Base-by-base conservation (phyloP, 2,888 invertebrate species). In the Gnatocerus cornutus region DNA sequence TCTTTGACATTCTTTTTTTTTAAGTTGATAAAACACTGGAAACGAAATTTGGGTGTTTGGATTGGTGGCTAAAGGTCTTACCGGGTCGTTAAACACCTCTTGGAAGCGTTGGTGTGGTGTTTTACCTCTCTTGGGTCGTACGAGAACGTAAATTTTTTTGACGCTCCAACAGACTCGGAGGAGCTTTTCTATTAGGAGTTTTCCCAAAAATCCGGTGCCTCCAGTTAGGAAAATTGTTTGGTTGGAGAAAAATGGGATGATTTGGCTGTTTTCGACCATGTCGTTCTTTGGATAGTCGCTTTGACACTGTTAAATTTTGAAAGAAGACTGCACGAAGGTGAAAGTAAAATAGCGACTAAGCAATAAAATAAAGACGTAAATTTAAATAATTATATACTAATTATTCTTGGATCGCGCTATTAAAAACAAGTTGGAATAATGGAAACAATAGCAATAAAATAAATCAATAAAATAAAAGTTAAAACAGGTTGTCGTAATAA, bases 121-220 rank as follows among this genome's bases (percentile, higher is more conserved):
- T 41, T 56, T 56, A 2, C 16, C 27, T 9, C 12, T 39, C 39
- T 56, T 56, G 14, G 41, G 16, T 5, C 56, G 14, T 2, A 56
- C 27, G 9, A 56, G 21, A 3, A 56, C 10, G 27, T 41, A 41
- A 1, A 56, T 21, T 12, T 21, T 39, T 14, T 56, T 41, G 6
- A 56, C 1, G 3, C 41, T 39, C 30, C 41, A 27, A 33, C 56
- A 56, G 2, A 8, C 37, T 41, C 89, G 84, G 16, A 89, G 79
- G 45, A 89, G 79, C 78, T 89, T 89, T 76, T 89, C 88, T 69
- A 89, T 84, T 0, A 89, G 76, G 0, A 89, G 79, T 74, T 86
- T 86, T 3, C 86, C 86, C 71, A 86, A 76, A 77, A 86, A 86
- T 69, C 88, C 89, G 3, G 89, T 89, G 10, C 80, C 83, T 3